These are phyloP conservation scores for Microtus ochrogaster DNA, from an alignment of 2,113 vertebrate genomes.

Conservation along the genomic window DNA sequence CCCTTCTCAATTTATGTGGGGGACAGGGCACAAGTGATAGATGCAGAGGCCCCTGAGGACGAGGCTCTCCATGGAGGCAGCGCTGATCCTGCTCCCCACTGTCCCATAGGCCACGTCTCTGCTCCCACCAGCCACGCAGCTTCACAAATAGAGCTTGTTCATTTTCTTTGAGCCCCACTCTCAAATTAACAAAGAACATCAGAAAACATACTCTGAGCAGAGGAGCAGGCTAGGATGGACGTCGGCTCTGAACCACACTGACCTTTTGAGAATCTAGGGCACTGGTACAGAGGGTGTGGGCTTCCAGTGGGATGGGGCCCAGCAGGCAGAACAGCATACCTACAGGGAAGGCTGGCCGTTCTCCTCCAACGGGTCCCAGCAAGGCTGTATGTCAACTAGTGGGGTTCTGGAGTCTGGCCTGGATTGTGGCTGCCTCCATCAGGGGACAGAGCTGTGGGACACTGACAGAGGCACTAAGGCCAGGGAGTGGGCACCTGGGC, in stretches of 20 bases:
- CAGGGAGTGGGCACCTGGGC: too few species aligned
- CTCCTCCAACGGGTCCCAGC: background rate
- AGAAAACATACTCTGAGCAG: background rate
- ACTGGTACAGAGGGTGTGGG: accelerated
- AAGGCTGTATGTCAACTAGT: background rate
- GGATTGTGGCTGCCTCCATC: background rate
- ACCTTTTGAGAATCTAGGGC: background rate
- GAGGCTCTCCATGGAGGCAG: background rate
- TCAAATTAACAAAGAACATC: background rate
- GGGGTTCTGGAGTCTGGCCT: background rate
- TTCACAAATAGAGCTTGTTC: background rate
- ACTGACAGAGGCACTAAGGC: background rate
- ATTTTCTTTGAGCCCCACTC: background rate
- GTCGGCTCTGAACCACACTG: accelerated
- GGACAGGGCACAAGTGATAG: background rate
- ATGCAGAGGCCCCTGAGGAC: accelerated
- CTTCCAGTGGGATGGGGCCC: background rate
- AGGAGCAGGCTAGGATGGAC: too few species aligned
- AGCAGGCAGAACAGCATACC: background rate
- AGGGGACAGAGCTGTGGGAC: background rate
- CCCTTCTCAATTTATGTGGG: accelerated
- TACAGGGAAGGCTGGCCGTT: background rate
- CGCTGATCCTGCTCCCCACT: too few species aligned
- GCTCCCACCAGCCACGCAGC: background rate
- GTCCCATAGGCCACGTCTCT: background rate